Evolutionary conservation across 2,888 invertebrate genomes (phyloP), one percentile per base, ranked within the genome.

Genomic region (Stenodera caucasica): DNA sequence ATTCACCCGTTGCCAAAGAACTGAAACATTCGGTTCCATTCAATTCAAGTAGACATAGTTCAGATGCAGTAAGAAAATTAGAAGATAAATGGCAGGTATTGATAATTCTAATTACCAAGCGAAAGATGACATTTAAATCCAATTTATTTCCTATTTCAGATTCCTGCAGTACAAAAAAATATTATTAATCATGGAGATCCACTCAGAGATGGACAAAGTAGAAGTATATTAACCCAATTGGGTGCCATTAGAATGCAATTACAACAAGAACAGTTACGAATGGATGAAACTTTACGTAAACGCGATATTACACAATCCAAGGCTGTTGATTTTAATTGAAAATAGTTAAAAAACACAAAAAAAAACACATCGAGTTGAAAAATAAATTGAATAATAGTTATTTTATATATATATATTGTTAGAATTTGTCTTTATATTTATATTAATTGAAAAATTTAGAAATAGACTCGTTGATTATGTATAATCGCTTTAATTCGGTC

Each of bases 211-310:
- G 84, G 85, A 56, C 77, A 76, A 12, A 82, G 82, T 64, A 82
- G 80, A 69, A 81, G 86, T 56, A 86, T 89, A 60, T 71, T 89
- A 63, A 89, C 89, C 0, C 89, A 89, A 73, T 76, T 89, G 35
- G 89, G 89, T 0, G 88, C 89, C 12, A 88, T 89, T 58, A 77
- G 88, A 40, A 81, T 87, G 68, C 89, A 89, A 69, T 71, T 89
- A 69, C 89, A 89, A 67, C 80, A 87, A 49, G 88, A 89, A 60
- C 87, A 88, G 73, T 73, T 89, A 60, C 83, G 84, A 67, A 77
- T 87, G 66, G 86, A 88, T 76, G 82, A 81, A 70, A 75, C 76
- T 54, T 70, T 81, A 68, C 74, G 77, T 62, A 77, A 76, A 72
- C 76, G 79, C 66, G 77, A 75, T 65, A 67, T 75, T 68, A 72